Evolutionary conservation across 1,140 invertebrate genomes (phyloP).

Genomic region (Eciton burchellii): DNA sequence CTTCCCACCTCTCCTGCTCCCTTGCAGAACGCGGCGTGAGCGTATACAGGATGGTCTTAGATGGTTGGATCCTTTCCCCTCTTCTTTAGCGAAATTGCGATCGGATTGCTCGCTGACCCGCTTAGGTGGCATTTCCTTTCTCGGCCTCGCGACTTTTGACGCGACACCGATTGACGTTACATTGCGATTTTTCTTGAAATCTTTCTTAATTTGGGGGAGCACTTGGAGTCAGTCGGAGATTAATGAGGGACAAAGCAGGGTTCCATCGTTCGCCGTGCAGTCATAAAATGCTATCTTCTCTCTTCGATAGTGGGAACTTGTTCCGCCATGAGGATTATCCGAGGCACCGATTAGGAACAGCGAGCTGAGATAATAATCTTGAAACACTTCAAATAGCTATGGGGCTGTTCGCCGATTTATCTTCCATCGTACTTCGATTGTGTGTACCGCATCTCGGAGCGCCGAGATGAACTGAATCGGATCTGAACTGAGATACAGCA

Average conservation of each 20-base stretch:
- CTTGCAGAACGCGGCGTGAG: neutral
- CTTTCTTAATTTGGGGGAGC: too few relatives aligned
- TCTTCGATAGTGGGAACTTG: neutral
- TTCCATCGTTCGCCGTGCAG: too few relatives aligned
- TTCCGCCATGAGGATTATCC: slow-evolving; percentile 24
- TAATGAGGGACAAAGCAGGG: too few relatives aligned
- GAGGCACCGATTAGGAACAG: slow-evolving; percentile 26
- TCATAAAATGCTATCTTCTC: neutral
- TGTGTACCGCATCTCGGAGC: slow-evolving; percentile 20
- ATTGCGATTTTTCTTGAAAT: too few relatives aligned
- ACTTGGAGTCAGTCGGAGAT: too few relatives aligned
- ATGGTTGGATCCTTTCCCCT: neutral
- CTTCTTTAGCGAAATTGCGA: neutral
- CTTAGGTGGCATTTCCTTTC: neutral
- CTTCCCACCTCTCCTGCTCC: too few relatives aligned
- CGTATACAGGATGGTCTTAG: neutral
- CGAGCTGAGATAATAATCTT: slow-evolving; percentile 50
- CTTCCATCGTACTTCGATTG: slow-evolving; percentile 30
- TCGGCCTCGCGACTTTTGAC: neutral
- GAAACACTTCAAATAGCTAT: neutral
- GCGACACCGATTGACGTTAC: too few relatives aligned
- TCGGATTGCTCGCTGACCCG: neutral
- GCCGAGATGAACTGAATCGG: neutral
- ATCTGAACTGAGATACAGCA: slow-evolving; percentile 4
- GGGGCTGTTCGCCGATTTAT: slow-evolving; percentile 21